Percentiles rank a stretch among this genome's conserved stretches.
Evolutionary conservation across 1,140 invertebrate genomes (phyloP).

Genomic region (Subanguina moxae): DNA sequence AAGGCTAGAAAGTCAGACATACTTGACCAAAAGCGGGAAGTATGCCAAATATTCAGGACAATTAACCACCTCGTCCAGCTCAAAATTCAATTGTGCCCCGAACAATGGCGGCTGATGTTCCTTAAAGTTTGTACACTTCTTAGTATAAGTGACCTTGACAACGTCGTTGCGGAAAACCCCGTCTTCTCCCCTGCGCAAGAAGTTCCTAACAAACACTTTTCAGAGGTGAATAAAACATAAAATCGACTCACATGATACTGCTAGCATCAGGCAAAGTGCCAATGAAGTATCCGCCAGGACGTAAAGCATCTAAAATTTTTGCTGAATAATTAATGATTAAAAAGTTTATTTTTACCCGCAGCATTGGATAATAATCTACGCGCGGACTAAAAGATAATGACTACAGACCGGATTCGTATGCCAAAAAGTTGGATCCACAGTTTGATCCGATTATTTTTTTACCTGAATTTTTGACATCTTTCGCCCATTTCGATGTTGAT

Average conservation of each 20-base stretch:
- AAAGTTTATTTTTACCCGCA: too few relatives aligned
- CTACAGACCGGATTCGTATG: too few relatives aligned
- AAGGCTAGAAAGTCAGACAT: slow-evolving; percentile 45
- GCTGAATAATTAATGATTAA: background rate
- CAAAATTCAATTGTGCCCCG: slow-evolving; percentile 92
- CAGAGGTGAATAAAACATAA: slow-evolving; percentile 2
- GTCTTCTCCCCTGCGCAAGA: slow-evolving; percentile 27
- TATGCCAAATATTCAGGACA: slow-evolving; percentile 97
- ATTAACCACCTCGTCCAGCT: slow-evolving; percentile 88
- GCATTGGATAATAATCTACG: too few relatives aligned
- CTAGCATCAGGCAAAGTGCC: slow-evolving; percentile 89
- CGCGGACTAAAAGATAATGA: too few relatives aligned
- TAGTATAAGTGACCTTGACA: slow-evolving; percentile 61
- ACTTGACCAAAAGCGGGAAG: slow-evolving; percentile 78
- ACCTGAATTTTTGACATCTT: too few relatives aligned
- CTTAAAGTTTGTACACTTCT: slow-evolving; percentile 66
- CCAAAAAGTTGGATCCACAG: too few relatives aligned
- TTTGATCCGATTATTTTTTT: too few relatives aligned
- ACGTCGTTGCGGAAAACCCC: slow-evolving; percentile 46
- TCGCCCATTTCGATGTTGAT: too few relatives aligned
- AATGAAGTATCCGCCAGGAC: slow-evolving; percentile 86
- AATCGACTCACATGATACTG: slow-evolving; percentile 73
- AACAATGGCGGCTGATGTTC: slow-evolving; percentile 75
- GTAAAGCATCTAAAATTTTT: slow-evolving; percentile 78
- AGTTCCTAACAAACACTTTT: slow-evolving; percentile 27